Evolutionary conservation across 2,113 vertebrate species (phyloP), one percentile per base, ranked within the genome.

Genomic region (Oreochromis aureus): DNA sequence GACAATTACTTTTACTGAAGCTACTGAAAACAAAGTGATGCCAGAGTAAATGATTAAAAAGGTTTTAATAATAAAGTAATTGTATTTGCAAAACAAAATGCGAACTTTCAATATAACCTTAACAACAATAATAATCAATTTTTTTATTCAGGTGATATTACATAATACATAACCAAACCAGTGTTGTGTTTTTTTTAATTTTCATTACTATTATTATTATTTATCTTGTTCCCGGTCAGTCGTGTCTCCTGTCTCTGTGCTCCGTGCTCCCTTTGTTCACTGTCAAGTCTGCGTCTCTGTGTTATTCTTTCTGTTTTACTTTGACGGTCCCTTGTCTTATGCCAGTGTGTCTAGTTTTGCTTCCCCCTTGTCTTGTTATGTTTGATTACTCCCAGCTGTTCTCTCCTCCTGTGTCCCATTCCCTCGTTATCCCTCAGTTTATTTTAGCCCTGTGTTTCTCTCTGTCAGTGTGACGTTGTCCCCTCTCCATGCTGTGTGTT

Each of bases 391-490:
- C n/a, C 19, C 5, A 54, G 10, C 53, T 54, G 53, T 54, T 54
- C 19, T 11, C 53, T 54, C 53, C 19, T 54, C 53, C 53, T 54
- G 53, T 54, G 53, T 22, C 53, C 19, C 53, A 54, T 54, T 54
- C 3, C 19, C 19, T 22, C 53, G 22, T 54, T 11, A 54, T 54
- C 19, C 10, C 53, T 54, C 53, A 54, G 0, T 54, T 54, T 54
- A 22, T 54, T 54, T 54, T 54, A 54, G 19, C 53, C 19, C 53
- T 54, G 53, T 54, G 53, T 22, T 22, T 54, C 53, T 54, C 53
- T 3, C 19, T 1, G 3, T n/a, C 53, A 22, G 53, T 54, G 53
- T 54, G 0, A 1, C 0, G 2, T 54, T 54, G 53, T 54, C 53
- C 53, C 5, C 53, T 22, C 53, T 54, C 19, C 19, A 22, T 54